Conservation (phyloP, 2,797 vertebrate species). For the Scolopax rusticola region DNA sequence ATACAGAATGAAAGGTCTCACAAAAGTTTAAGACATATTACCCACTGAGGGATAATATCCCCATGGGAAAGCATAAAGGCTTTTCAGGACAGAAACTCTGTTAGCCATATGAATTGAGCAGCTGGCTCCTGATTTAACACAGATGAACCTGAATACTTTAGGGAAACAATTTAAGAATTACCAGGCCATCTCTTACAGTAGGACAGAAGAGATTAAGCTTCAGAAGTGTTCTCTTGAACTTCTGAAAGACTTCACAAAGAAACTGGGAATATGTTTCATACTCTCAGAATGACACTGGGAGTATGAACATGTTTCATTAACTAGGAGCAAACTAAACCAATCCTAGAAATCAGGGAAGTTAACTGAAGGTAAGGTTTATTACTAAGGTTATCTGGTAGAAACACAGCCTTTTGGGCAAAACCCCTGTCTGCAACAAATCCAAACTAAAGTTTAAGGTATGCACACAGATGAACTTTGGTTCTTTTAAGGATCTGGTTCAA, state of each 20-base stretch:
- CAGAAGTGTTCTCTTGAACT: not conserved
- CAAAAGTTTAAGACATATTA: not conserved
- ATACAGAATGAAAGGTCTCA: not conserved
- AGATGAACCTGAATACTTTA: not conserved
- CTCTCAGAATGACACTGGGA: not conserved
- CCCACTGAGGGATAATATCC: not conserved
- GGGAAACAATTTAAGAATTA: not conserved
- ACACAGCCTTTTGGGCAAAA: not conserved
- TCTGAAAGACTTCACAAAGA: not conserved
- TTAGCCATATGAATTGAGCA: not conserved
- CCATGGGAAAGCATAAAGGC: not conserved
- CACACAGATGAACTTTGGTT: not conserved
- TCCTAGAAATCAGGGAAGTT: not conserved
- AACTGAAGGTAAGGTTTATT: not conserved
- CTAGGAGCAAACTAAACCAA: not conserved
- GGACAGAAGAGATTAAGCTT: not conserved
- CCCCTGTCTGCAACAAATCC: not conserved
- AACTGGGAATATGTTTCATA: not conserved
- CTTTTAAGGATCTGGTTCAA: not conserved
- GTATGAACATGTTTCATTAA: not conserved
- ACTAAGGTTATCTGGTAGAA: not conserved
- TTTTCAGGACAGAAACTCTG: not conserved
- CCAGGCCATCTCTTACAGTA: not conserved
- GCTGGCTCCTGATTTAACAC: not conserved
- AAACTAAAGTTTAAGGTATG: not conserved